Evolutionary conservation across 1,140 invertebrate genomes (phyloP).

Genomic region (Melanaphis sacchari): DNA sequence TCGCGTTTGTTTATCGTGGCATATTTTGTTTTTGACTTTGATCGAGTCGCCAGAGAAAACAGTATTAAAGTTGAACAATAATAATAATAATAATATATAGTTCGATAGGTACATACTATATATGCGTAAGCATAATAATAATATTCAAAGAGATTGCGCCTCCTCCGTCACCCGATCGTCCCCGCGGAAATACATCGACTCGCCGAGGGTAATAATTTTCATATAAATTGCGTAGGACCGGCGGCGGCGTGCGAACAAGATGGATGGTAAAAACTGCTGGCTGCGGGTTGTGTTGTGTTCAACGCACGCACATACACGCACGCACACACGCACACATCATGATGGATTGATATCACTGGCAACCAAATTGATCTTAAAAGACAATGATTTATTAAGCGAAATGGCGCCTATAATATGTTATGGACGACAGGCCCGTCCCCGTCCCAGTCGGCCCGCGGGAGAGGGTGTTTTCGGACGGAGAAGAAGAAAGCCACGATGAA

Average conservation of each 20-base stretch:
- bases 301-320: not conserved
- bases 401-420: constrained; percentile 56
- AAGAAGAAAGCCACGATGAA: not conserved
- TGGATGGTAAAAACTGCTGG: constrained; percentile 48
- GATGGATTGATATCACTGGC: constrained; percentile 55
- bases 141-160: not conserved
- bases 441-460: not conserved
- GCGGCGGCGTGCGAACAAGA: constrained; percentile 25
- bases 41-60: constrained; percentile 16
- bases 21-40: constrained; percentile 38
- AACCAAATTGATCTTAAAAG: constrained; percentile 55
- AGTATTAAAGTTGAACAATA: not conserved
- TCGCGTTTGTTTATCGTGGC: not conserved
- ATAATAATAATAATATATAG: not conserved
- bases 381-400: constrained; percentile 57
- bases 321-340: not conserved
- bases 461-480: not conserved
- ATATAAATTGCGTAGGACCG: constrained; percentile 31
- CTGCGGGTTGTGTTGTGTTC: constrained; percentile 40
- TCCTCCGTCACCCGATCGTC: not conserved
- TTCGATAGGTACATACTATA: not conserved
- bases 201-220: constrained; percentile 44
- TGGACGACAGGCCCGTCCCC: constrained; percentile 26
- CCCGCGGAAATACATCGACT: not conserved
- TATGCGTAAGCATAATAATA: not conserved